Evolutionary conservation across 2,888 invertebrate genomes (phyloP).

Genomic region (Zeuzera pyrina): DNA sequence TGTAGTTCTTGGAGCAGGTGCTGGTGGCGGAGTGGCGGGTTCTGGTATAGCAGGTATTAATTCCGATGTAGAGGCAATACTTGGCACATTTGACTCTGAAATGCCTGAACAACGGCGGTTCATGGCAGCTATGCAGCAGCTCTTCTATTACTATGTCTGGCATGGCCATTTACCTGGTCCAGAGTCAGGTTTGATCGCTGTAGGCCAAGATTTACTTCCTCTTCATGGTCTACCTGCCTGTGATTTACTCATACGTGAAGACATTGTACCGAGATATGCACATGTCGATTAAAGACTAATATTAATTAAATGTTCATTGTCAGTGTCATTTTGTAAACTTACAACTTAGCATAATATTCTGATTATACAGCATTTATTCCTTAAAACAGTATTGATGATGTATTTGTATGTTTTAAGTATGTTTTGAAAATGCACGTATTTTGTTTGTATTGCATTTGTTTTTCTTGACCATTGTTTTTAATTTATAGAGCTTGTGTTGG

Average conservation of each 20-base stretch:
- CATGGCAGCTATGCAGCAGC: conserved; percentile 83
- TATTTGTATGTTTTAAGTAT: no score
- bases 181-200: conserved; percentile 74
- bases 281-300: conserved; percentile 78
- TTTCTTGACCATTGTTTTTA: no score
- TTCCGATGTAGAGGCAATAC: conserved; percentile 84
- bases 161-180: conserved; percentile 80
- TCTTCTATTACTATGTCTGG: conserved; percentile 88
- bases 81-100: conserved; percentile 82
- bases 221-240: conserved; percentile 80
- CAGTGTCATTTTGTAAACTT: no score
- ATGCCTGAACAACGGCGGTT: conserved; percentile 82
- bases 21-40: conserved; percentile 55
- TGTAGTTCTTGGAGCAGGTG: conserved; percentile 79
- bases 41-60: conserved; percentile 57
- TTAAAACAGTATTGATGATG: no score
- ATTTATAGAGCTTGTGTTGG: no score
- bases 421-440: no score
- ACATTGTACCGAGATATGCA: conserved; percentile 82
- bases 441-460: no score
- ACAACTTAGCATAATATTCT: no score
- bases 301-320: no score
- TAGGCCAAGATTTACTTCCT: conserved; percentile 80
- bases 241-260: conserved; percentile 82
- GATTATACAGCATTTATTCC: no score